Percentiles rank a stretch among this genome's conserved stretches.
Evolutionary conservation across 2,888 invertebrate genomes (phyloP).

Genomic region (Chrysolina haemoptera): DNA sequence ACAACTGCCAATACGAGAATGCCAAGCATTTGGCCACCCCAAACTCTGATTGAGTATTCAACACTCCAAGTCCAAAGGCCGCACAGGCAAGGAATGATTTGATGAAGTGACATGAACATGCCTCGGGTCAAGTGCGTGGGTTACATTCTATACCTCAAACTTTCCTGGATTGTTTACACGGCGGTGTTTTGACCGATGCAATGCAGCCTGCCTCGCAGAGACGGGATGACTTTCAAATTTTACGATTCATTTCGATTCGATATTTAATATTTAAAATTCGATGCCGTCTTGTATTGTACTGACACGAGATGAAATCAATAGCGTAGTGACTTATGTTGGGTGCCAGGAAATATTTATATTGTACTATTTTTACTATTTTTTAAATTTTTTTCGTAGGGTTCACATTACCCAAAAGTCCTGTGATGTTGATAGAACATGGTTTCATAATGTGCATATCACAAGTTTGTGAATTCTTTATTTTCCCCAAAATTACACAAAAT

Average conservation of each 20-base stretch:
- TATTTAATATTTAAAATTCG: slow-evolving; percentile 27
- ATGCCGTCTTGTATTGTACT: not conserved
- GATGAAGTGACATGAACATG: slow-evolving; percentile 64
- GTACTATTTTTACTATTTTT: too few relatives aligned
- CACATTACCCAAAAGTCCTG: too few relatives aligned
- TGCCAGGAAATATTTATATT: too few relatives aligned
- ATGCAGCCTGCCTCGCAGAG: slow-evolving; percentile 40
- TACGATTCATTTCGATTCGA: slow-evolving; percentile 39
- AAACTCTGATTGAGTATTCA: slow-evolving; percentile 61
- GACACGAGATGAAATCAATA: slow-evolving; percentile 5
- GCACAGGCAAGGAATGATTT: slow-evolving; percentile 55
- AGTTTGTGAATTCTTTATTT: too few relatives aligned
- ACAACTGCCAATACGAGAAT: slow-evolving; percentile 13
- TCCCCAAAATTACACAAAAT: too few relatives aligned
- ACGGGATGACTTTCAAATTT: slow-evolving; percentile 45
- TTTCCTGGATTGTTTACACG: slow-evolving; percentile 59
- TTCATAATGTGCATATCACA: too few relatives aligned
- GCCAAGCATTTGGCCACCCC: slow-evolving; percentile 55
- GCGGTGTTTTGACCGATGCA: slow-evolving; percentile 57
- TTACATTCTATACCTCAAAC: slow-evolving; percentile 50
- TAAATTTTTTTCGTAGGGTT: too few relatives aligned
- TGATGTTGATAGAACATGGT: too few relatives aligned
- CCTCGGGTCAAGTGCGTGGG: slow-evolving; percentile 63
- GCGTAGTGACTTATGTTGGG: not conserved
- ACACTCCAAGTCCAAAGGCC: slow-evolving; percentile 50